Evolutionary conservation across 2,113 vertebrate species (phyloP).

Genomic region (Myocastor coypus): DNA sequence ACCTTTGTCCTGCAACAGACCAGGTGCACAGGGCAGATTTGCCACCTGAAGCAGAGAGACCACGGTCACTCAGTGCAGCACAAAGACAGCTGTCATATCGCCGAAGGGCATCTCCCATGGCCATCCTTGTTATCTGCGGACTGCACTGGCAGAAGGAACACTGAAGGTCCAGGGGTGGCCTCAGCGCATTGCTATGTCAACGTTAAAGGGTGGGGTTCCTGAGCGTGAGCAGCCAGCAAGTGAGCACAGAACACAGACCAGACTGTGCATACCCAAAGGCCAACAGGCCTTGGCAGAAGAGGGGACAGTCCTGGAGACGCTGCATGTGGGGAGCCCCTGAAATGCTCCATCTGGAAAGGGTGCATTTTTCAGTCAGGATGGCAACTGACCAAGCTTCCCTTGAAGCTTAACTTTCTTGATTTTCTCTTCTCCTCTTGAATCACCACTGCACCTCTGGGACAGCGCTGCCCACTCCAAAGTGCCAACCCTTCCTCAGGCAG

Average conservation of each 20-base stretch:
- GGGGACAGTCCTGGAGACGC: fast-evolving
- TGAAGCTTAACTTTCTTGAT: not conserved
- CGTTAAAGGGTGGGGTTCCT: not conserved
- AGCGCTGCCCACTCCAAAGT: not conserved
- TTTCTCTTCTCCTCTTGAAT: not conserved
- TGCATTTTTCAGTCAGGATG: not conserved
- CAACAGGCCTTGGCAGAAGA: not conserved
- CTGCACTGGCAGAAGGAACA: not conserved
- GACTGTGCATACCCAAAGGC: not conserved
- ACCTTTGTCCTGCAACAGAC: not conserved
- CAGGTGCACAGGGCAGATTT: not conserved
- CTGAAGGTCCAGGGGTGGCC: not conserved
- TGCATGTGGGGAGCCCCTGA: too few relatives aligned
- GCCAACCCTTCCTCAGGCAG: not conserved
- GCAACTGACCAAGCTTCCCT: not conserved
- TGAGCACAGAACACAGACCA: too few relatives aligned
- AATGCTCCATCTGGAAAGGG: not conserved
- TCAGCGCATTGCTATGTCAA: not conserved
- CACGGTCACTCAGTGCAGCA: not conserved
- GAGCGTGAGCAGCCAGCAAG: not conserved
- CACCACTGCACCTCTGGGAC: not conserved
- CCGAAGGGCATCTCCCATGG: too few relatives aligned
- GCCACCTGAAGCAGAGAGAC: not conserved
- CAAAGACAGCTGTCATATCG: not conserved
- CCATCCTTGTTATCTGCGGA: not conserved